A percentile compares a stretch with the other conserved stretches of the same genome.
Conservation (phyloP, 2,113 vertebrate genomes). For the Cochlearius cochlearius region DNA sequence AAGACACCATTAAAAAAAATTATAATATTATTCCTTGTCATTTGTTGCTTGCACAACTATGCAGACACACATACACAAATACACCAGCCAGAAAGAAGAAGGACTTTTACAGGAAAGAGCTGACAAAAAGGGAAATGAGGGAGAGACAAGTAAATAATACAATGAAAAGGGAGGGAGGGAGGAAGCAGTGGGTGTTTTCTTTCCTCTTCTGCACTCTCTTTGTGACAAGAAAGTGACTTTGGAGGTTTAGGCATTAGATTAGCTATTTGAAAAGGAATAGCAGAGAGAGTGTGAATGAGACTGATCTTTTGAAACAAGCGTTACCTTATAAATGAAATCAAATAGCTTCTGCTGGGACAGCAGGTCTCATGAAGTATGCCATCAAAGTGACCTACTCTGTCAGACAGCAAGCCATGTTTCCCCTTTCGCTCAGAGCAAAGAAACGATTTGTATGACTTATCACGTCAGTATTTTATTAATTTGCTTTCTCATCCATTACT, state of each 20-base stretch:
- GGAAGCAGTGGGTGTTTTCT: not conserved
- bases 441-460: not conserved
- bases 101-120: not conserved
- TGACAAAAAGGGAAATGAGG: not conserved
- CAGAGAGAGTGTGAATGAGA: constrained; percentile 8
- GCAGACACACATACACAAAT: not conserved
- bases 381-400: not conserved
- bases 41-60: not conserved
- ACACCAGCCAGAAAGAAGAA: not conserved
- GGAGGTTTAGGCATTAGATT: not conserved
- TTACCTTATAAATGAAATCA: constrained; percentile 23
- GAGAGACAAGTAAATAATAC: not conserved
- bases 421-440: not conserved
- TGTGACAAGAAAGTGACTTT: constrained; percentile 28
- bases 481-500: constrained; percentile 29
- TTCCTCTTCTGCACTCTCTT: not conserved
- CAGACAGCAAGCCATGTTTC: not conserved
- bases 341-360: not conserved
- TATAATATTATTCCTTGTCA: not conserved
- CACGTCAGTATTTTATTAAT: not conserved
- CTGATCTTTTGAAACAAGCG: not conserved
- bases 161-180: not conserved
- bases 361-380: not conserved
- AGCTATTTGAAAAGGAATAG: not conserved
- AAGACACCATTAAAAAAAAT: not conserved